Evolutionary conservation across 64 coral and sea anemone species (phyloP).

Genomic region (Montipora sp.): DNA sequence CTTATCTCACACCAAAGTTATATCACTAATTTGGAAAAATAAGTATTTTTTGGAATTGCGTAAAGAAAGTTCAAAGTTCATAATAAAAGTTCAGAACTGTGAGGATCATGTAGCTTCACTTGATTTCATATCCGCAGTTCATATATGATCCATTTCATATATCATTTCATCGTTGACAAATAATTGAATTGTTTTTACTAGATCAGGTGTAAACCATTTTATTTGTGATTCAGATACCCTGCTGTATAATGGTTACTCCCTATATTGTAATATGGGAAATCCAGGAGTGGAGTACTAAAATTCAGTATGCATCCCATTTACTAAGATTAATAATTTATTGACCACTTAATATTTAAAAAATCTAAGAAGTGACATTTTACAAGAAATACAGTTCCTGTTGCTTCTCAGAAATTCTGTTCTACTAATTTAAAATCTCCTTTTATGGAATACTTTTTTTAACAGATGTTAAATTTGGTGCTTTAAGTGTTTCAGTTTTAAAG

Average conservation of each 20-base stretch:
- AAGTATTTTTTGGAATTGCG: not conserved
- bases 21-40: not conserved
- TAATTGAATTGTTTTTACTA: not conserved
- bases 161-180: not conserved
- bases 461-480: not conserved
- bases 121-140: not conserved
- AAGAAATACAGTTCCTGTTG: not conserved
- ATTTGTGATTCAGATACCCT: not conserved
- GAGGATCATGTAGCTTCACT: not conserved
- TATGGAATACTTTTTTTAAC: not conserved
- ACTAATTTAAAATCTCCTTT: not conserved
- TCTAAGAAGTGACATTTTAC: not conserved
- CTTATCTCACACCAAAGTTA: not conserved
- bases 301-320: not conserved
- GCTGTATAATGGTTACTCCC: not conserved
- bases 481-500: not conserved
- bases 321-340: slow-evolving; percentile 1
- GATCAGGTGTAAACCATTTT: not conserved
- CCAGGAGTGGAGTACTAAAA: not conserved
- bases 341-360: not conserved
- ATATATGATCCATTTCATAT: not conserved
- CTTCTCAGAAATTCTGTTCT: not conserved
- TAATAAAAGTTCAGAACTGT: not conserved
- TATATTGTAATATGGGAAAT: not conserved
- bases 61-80: not conserved